Base-by-base conservation (phyloP, 2,797 vertebrate genomes). In the Acanthurus lineatus region DNA sequence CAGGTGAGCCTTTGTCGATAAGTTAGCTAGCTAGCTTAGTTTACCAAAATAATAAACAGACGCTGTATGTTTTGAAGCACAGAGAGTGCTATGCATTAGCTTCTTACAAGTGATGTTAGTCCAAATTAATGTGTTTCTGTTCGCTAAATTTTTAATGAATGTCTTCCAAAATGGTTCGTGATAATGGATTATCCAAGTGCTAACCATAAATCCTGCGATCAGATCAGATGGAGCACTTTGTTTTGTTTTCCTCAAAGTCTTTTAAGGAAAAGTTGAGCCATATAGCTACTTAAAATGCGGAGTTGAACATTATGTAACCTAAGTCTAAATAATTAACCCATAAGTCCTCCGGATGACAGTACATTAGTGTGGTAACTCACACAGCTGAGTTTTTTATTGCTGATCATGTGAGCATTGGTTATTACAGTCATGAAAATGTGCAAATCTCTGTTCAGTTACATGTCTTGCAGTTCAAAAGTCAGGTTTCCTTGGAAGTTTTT, bases 1-100 rank as follows among this genome's bases (percentile, higher is more conserved):
- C 87, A 90, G 88, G 85, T 89, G 90, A 86, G 69, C 72, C 11
- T 77, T 84, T 69, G 74, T 44, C 32, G 66, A 79, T 22, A 70
- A 72, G 76, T 82, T 74, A 52, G 76, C 35, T 38, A 52, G 44
- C 38, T 76, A 56, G 19, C 52, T 1, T 17, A 22, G 15, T 19
- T 61, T 16, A 28, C 53, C 68, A 7, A 35, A 25, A 44, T 6
- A 9, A 14, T 14, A 40, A n/a, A 32, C 6, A 6, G 1, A 3
- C 3, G 2, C 4, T 53, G 0, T 20, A 14, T 44, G 0, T 38
- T 35, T 51, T 25, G 35, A 62, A 38, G 25, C 22, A 2, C 9
- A 3, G 20, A 69, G 61, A 25, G 1, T 22, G 11, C 32, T 32
- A 3, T 2, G 28, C 10, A 2, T 40, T 44, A 16, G 20, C 4